phyloP scores from a whole-genome alignment of 1,140 invertebrate genomes.

The Anoplolepis gracilipes region DNA sequence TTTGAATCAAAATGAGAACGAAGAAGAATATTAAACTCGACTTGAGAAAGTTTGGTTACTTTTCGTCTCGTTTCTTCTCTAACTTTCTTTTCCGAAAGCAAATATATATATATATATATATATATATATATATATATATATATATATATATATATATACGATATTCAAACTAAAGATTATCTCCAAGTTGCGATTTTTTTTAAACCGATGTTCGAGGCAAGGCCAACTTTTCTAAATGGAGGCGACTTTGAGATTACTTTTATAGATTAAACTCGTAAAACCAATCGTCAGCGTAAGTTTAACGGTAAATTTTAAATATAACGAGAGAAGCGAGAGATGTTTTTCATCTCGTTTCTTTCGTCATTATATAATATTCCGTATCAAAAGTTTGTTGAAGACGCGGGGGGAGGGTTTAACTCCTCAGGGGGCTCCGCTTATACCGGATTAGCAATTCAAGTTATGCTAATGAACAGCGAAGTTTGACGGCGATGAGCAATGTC shows the following conservation, averaged over 20 bases:
- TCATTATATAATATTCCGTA: neutral
- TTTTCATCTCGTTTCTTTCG: neutral
- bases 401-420: neutral
- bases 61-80: neutral
- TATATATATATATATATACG: no score
- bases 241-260: neutral
- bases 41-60: neutral
- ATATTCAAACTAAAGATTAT: neutral
- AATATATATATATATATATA: no score
- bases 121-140: no score
- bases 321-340: neutral
- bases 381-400: neutral
- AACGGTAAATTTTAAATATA: neutral
- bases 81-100: neutral
- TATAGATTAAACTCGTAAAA: neutral
- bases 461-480: neutral
- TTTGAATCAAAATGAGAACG: neutral
- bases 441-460: constrained; percentile 1
- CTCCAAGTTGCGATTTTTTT: constrained; percentile 1
- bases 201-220: neutral
- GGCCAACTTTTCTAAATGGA: neutral
- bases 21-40: neutral
- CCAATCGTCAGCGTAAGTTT: neutral
- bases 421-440: no score
- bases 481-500: neutral